Evolutionary conservation across 1,140 invertebrate genomes (phyloP).

Genomic region (Cephus cinctus): DNA sequence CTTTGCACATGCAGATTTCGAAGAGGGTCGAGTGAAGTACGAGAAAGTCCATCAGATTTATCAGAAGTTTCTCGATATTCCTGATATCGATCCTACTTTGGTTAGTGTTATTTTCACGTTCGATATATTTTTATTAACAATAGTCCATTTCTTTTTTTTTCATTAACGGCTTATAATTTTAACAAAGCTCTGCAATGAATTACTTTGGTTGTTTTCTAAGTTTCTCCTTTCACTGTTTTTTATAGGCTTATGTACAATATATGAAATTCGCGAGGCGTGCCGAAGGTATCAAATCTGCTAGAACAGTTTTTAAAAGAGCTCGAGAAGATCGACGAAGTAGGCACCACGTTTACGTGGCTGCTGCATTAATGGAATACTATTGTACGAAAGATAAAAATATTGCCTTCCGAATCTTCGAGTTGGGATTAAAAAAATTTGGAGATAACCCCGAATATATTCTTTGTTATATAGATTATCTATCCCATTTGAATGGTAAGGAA

Average conservation of each 20-base stretch:
- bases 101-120: conserved; percentile 57
- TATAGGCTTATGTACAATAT: conserved; percentile 93
- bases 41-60: conserved; percentile 98
- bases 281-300: conserved; percentile 95
- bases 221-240: conserved; percentile 22
- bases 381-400: conserved; percentile 99
- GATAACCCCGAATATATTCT: conserved; percentile 93
- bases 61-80: conserved; percentile 84
- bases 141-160: conserved; percentile 13
- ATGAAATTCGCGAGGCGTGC: conserved; percentile 98
- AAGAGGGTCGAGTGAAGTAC: conserved; percentile 94
- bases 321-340: conserved; percentile 83
- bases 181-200: neutral
- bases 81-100: conserved; percentile 91
- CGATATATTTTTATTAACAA: conserved; percentile 15
- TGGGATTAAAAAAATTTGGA: conserved; percentile 95
- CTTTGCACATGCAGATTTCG: conserved; percentile 98
- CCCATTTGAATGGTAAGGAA: conserved; percentile 91
- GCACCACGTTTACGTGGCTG: conserved; percentile 94
- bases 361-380: conserved; percentile 99
- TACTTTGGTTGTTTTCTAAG: neutral
- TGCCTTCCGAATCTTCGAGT: conserved; percentile 96
- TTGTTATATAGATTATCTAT: conserved; percentile 96
- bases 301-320: conserved; percentile 92
- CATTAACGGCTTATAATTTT: neutral